phyloP scores from a whole-genome alignment of 2,113 vertebrate genomes.

The Ictidomys tridecemlineatus region DNA sequence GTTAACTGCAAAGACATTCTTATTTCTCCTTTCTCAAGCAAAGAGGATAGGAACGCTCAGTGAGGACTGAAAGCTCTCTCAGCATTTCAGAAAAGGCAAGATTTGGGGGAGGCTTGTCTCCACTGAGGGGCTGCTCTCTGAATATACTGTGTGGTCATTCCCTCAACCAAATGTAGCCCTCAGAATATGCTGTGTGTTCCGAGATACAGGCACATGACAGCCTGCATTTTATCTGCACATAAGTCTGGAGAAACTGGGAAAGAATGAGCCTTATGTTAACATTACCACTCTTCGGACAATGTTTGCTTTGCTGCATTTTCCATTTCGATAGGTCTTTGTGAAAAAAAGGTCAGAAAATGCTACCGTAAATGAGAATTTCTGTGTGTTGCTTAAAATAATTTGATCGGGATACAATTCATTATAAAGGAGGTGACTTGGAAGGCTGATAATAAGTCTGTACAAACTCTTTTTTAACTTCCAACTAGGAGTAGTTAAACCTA shows the following conservation, averaged over 20 bases:
- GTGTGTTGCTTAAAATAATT: neutral
- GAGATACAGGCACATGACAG: neutral
- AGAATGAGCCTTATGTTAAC: fast-evolving
- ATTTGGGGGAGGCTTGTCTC: neutral
- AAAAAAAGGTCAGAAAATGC: neutral
- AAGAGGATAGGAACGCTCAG: neutral
- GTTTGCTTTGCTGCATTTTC: neutral
- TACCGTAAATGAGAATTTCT: neutral
- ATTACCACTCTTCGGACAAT: neutral
- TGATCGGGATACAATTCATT: neutral
- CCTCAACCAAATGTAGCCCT: neutral
- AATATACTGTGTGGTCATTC: neutral
- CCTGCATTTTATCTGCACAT: neutral
- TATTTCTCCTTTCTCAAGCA: neutral
- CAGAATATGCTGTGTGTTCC: neutral
- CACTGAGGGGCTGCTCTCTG: neutral
- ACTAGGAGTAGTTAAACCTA: neutral
- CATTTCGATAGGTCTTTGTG: neutral
- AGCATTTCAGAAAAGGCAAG: too few species aligned
- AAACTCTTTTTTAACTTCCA: neutral
- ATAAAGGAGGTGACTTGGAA: neutral
- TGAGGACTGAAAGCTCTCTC: neutral
- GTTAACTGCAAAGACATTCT: neutral
- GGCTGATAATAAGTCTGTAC: neutral
- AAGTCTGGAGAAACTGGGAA: neutral